phyloP scores from a whole-genome alignment of 2,888 invertebrate genomes.

The Harmothoe impar region DNA sequence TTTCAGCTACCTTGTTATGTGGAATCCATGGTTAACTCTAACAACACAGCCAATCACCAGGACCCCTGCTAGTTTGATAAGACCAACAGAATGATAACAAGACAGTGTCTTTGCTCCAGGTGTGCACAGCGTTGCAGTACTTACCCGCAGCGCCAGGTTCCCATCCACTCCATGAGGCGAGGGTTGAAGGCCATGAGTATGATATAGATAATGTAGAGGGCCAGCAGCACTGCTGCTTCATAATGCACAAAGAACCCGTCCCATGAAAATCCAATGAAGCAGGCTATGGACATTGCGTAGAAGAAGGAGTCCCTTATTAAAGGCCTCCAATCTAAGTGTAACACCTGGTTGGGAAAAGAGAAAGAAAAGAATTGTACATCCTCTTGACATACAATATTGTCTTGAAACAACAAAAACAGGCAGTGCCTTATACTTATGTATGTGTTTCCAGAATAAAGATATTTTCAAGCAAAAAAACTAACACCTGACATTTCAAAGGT shows the following conservation, averaged over 20 bases:
- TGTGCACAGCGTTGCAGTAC: constrained; percentile 21
- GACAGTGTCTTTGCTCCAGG: too few species aligned
- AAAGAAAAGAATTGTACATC: not conserved
- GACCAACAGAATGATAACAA: too few species aligned
- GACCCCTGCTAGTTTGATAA: too few species aligned
- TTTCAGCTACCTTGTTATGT: too few species aligned
- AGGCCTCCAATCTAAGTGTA: constrained; percentile 74
- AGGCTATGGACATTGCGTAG: constrained; percentile 73
- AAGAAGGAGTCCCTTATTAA: constrained; percentile 72
- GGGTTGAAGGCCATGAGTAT: constrained; percentile 73
- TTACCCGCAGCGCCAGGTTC: constrained; percentile 67
- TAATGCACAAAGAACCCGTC: constrained; percentile 71
- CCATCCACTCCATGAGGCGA: constrained; percentile 72
- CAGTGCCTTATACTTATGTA: too few species aligned
- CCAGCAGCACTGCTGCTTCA: constrained; percentile 71
- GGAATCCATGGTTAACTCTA: too few species aligned
- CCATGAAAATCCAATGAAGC: constrained; percentile 72
- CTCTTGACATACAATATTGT: too few species aligned
- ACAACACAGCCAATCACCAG: too few species aligned
- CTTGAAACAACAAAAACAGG: too few species aligned
- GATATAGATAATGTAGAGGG: constrained; percentile 72
- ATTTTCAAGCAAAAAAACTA: too few species aligned
- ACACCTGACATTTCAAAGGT: too few species aligned
- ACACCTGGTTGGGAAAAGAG: constrained; percentile 67
- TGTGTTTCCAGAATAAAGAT: too few species aligned